These are phyloP conservation scores for Otocyon megalotis DNA, from an alignment of 2,113 vertebrate species.

Conservation along the genomic window DNA sequence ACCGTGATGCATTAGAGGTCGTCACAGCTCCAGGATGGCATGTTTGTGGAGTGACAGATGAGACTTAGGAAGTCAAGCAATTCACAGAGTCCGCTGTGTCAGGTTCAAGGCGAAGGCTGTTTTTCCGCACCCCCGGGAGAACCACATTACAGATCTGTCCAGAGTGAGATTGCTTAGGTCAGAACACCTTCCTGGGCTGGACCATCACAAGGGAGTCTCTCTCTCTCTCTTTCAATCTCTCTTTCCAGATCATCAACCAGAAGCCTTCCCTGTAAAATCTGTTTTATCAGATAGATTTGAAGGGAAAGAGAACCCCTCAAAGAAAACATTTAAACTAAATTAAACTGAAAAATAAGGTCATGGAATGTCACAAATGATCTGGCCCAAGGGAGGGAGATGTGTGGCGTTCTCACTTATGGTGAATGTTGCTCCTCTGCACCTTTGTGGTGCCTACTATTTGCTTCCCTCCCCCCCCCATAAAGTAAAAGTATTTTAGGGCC, in stretches of 20 bases:
- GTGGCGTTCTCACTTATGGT: fast-evolving
- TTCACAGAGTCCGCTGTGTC: constrained; percentile 11
- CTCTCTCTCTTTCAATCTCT: no score
- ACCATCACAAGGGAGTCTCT: neutral
- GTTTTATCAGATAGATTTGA: neutral
- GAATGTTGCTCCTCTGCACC: fast-evolving
- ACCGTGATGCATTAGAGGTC: constrained; percentile 53
- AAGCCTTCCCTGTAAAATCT: neutral
- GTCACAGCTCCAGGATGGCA: constrained; percentile 46
- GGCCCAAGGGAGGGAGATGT: neutral
- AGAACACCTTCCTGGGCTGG: constrained; percentile 1
- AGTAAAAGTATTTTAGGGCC: neutral
- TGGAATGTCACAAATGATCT: neutral
- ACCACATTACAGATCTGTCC: neutral
- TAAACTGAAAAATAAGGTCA: neutral
- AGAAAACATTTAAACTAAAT: constrained; percentile 4
- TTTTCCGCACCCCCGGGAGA: neutral
- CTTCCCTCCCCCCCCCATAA: neutral
- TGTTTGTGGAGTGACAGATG: constrained; percentile 56
- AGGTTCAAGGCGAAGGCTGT: neutral
- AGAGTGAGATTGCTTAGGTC: neutral
- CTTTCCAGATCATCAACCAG: neutral
- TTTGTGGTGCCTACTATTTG: neutral
- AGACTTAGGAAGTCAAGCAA: constrained; percentile 32
- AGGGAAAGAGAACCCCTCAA: neutral